Base-by-base conservation (phyloP, 2,888 invertebrate species). In the Tigriopus californicus region DNA sequence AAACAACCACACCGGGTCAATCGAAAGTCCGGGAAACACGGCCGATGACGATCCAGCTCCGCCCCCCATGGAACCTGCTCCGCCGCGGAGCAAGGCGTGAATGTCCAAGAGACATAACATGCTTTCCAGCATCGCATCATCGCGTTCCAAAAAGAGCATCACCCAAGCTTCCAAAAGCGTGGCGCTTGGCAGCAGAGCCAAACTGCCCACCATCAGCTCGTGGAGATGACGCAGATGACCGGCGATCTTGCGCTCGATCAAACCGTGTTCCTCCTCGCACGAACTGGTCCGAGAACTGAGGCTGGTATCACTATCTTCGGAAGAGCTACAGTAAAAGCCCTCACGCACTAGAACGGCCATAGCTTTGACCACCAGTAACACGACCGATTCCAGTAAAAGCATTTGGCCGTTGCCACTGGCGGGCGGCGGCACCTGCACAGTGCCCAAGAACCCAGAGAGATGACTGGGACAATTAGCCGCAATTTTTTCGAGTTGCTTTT, bases 261-360 rank as follows among this genome's bases (percentile, higher is more conserved):
- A n/a, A n/a, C 18, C 18, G 8, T 18, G n/a, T 42, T 58, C 58
- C 42, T 40, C 42, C 64, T 84, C 86, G 49, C 85, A 78, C 1
- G 87, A 87, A 41, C 85, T 85, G 67, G 86, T 41, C 41, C 55
- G 33, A 20, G 41, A 44, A 18, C 44, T 44, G 5, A 44, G 10
- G 40, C 54, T 54, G 40, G 40, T 41, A 42, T 40, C 52, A 40
- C 48, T 41, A 33, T 53, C 87, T 10, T 83, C 83, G 15, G 68
- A 68, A 0, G 75, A 75, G 18, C 86, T 85, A 70, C 88, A 88
- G 62, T 85, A 85, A 58, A 87, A 76, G 66, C 88, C 87, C 71
- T 89, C 89, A 68, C 89, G 88, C 0, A 89, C 86, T 0, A 86
- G 88, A 0, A 89, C 85, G 0, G 89, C 89, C 41, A 89, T 83